A percentile compares a stretch with the other conserved stretches of the same genome.
Evolutionary conservation across 2,888 invertebrate genomes (phyloP).

Genomic region (Sphaerophoria taeniata): DNA sequence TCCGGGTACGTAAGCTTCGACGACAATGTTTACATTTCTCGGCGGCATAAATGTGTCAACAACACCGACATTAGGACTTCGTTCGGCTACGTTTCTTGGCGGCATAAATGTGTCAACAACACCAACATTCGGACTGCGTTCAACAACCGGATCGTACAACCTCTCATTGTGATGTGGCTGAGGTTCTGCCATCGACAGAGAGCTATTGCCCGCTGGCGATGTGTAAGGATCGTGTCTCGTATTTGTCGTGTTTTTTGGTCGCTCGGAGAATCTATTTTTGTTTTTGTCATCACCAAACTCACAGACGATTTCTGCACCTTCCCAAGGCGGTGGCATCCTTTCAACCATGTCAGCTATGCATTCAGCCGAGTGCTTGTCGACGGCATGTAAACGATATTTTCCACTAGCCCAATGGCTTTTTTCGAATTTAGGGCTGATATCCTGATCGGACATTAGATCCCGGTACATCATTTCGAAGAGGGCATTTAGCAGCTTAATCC

Average conservation of each 20-base stretch:
- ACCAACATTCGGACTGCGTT: too few relatives aligned
- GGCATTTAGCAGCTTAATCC: background rate
- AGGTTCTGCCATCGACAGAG: too few relatives aligned
- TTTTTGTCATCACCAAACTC: background rate
- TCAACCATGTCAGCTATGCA: conserved; percentile 30
- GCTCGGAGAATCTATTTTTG: too few relatives aligned
- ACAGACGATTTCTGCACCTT: conserved; percentile 6
- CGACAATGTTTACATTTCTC: background rate
- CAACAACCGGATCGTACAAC: too few relatives aligned
- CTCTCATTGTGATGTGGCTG: too few relatives aligned
- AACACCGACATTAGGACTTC: background rate
- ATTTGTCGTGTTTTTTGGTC: too few relatives aligned
- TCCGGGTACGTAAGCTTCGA: conserved; percentile 40
- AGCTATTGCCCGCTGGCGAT: too few relatives aligned
- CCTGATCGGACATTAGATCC: conserved; percentile 35
- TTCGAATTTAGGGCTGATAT: conserved; percentile 27
- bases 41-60: background rate
- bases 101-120: background rate
- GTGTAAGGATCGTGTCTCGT: too few relatives aligned
- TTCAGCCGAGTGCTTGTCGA: conserved; percentile 16
- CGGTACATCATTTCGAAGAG: conserved; percentile 37
- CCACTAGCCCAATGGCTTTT: background rate
- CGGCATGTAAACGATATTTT: background rate
- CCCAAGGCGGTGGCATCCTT: conserved; percentile 41
- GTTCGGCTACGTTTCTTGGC: background rate